Evolutionary conservation across 2,888 invertebrate species (phyloP), one percentile per base, ranked within the genome.

Genomic region (Clanis bilineata): DNA sequence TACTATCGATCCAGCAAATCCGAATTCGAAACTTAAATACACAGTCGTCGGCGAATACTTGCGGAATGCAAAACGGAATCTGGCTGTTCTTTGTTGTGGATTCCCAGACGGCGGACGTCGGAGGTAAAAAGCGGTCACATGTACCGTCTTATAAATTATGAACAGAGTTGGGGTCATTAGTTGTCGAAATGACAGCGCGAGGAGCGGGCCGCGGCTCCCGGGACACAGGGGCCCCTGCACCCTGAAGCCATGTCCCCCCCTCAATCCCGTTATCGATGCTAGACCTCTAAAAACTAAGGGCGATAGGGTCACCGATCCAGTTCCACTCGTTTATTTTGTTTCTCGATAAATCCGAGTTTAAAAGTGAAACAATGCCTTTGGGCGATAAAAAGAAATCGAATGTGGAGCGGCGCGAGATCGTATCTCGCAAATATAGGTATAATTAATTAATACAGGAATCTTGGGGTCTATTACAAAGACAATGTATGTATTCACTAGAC

Each of bases 31-130:
- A 80, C 73, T 76, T 72, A 80, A 82, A 81, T 81, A 74, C 81
- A 77, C 75, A 76, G 76, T 76, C 79, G 77, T 74, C 82, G 77
- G 79, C 82, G 82, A 81, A 83, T 79, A 81, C 84, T 67, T 68
- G 74, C 71, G 87, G 90, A 90, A 92, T 90, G 89, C 89, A 86
- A 88, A 88, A 82, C 85, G 89, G 90, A 88, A 90, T 90, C 83
- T 83, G 79, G 83, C 75, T 74, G 80, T 76, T 84, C 91, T 90
- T 90, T 88, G 90, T 87, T 83, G 82, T 82, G 79, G 91, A 92
- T 92, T 91, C 92, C 87, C 92, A 92, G 92, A 92, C 92, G 83
- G 81, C 84, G 85, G 84, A 74, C 82, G 80, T 78, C 81, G 66
- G 79, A 78, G 73, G 86, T 83, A 92, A 92, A 92, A 92, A 91